phyloP scores from a whole-genome alignment of 2,797 vertebrate genomes.

The Myotis myotis region DNA sequence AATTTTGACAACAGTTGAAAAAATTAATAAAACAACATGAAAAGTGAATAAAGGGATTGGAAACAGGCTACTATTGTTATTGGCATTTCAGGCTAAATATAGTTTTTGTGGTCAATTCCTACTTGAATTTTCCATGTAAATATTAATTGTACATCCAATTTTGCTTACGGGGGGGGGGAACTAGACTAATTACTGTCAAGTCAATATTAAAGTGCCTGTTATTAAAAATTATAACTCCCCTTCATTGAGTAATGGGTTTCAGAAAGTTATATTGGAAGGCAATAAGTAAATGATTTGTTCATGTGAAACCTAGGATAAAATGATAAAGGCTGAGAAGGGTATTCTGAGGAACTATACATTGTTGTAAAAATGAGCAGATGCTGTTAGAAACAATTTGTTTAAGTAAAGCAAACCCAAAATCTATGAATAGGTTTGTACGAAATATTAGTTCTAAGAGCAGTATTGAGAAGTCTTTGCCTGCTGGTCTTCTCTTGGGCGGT shows the following conservation, averaged over 20 bases:
- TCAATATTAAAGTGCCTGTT: neutral
- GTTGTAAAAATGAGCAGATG: conserved; percentile 39
- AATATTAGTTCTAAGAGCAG: conserved; percentile 35
- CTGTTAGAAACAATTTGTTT: conserved; percentile 54
- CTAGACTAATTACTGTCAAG: neutral
- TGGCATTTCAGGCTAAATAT: neutral
- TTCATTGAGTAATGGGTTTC: conserved; percentile 59
- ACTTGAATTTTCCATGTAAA: neutral
- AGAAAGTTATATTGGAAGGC: conserved; percentile 68
- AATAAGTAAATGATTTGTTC: conserved; percentile 75
- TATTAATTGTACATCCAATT: neutral
- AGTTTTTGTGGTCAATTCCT: neutral
- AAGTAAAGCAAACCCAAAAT: conserved; percentile 58
- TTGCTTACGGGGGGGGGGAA: neutral
- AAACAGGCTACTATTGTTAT: neutral
- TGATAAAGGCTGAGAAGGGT: conserved; percentile 25
- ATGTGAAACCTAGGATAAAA: conserved; percentile 55
- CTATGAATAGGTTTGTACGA: neutral
- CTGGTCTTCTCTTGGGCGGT: neutral
- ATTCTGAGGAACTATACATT: conserved; percentile 61
- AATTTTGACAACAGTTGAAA: neutral
- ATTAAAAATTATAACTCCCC: neutral
- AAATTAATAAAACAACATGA: neutral
- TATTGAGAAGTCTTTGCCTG: neutral
- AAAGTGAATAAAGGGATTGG: neutral